These are phyloP conservation scores for Trichonephila clavata DNA, from an alignment of 1,140 invertebrate species.

Conservation along the genomic window DNA sequence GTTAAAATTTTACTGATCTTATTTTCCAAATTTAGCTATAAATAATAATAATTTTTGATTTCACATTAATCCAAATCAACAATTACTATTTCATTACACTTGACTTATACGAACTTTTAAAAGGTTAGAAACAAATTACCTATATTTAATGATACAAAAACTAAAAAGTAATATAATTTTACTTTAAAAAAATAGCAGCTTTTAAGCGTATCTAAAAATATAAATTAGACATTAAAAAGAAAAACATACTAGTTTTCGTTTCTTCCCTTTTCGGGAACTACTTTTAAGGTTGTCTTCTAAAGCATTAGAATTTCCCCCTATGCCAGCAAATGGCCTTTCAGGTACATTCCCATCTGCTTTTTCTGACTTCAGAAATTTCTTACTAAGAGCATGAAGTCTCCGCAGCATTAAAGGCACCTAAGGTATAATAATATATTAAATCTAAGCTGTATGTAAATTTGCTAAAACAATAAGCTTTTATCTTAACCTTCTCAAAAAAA, in stretches of 20 bases:
- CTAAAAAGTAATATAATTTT: background rate
- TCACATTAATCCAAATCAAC: too few relatives aligned
- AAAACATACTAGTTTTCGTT: slow-evolving; percentile 26
- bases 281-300: background rate
- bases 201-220: background rate
- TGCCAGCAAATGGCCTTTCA: slow-evolving; percentile 73
- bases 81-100: too few relatives aligned
- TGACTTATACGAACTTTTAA: too few relatives aligned
- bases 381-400: slow-evolving; percentile 72
- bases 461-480: too few relatives aligned
- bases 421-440: background rate
- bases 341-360: background rate
- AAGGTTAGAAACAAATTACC: too few relatives aligned
- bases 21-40: too few relatives aligned
- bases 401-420: slow-evolving; percentile 78
- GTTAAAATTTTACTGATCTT: too few relatives aligned
- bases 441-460: too few relatives aligned
- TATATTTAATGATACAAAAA: too few relatives aligned
- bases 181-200: background rate
- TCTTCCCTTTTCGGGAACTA: slow-evolving; percentile 18
- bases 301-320: slow-evolving; percentile 52
- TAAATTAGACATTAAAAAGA: background rate
- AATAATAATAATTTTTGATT: too few relatives aligned
- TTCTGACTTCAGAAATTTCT: slow-evolving; percentile 9
- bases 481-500: too few relatives aligned